Base-by-base conservation (phyloP, 2,888 invertebrate genomes). In the Athalia cordata region DNA sequence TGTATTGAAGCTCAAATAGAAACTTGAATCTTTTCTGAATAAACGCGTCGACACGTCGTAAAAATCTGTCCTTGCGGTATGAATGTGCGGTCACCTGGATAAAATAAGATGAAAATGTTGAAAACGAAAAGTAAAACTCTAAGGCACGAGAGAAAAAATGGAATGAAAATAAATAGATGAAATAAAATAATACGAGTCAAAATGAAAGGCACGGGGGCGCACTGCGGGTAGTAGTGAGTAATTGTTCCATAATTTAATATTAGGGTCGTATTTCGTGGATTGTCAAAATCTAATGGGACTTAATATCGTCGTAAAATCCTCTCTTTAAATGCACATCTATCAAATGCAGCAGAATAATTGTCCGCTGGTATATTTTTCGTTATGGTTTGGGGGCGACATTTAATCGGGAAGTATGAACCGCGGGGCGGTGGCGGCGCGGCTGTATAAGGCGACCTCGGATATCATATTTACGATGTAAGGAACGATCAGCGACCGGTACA, bases 71-170 rank as follows among this genome's bases (percentile, higher is more conserved):
- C 50, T 15, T 43, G 47, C 8, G 47, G 47, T 61, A 59, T 43
- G 29, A 4, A 6, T 76, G 8, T 43, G 7, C 7, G 7, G 8
- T 29, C 13, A 13, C 11, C 9, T 11, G 45, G 6, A 64, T 79
- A 29, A 57, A 79, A 15, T 29, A 29, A 29, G 29, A 61, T 62
- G 64, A 57, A 61, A 79, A 66, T 75, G 72, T 65, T 68, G 64
- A 65, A 50, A 77, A 55, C 72, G 59, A 75, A 68, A 74, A 72
- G 77, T 77, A 75, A 80, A 79, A 79, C 55, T 79, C 62, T 55
- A 75, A 59, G 77, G 62, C 66, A 74, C 45, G 77, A 78, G 61
- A 67, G 49, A 78, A 49, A 76, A 62, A 74, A 68, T 72, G 74
- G 77, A 77, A 78, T 79, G 79, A 79, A 62, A 77, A 70, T 57